Evolutionary conservation across 1,140 invertebrate genomes (phyloP), one percentile per base, ranked within the genome.

Genomic region (Hyles vespertilio): DNA sequence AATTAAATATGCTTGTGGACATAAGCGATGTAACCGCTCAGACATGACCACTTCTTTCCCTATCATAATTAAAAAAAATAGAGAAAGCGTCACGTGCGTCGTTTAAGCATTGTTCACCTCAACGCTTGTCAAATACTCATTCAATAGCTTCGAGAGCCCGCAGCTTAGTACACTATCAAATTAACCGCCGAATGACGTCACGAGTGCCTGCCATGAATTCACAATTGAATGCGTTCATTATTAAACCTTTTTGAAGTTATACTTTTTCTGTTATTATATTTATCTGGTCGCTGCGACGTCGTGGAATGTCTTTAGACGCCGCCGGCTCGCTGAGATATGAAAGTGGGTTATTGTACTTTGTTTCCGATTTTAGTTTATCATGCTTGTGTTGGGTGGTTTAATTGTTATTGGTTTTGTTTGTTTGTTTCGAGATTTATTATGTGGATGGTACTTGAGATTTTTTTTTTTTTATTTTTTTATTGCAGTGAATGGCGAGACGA

Each of bases 201-300:
- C 59, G 56, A 70, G 71, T 64, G 67, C 55, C 62, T 59, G 62
- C 56, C 63, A 61, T 65, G 67, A 71, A 74, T 75, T 71, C 63
- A 74, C 72, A 72, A 72, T 76, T 68, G 69, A 73, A 77, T 77
- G 62, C 52, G 65, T 79, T 81, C 72, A 64, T 77, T 77, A 81
- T 73, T 78, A 65, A 61, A 61, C 40, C 62, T 55, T 70, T 69
- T 72, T 22, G 22, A 22, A 22, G 22, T 22, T 22, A 22, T 22
- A 22, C 22, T 22, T 70, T 63, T 69, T 69, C 63, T 72, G 36
- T 51, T 58, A 46, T 61, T 47, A 59, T 47, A 48, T 57, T 49
- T 69, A 72, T 66, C 56, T 59, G 59, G 54, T 58, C 59, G 62
- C 63, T 56, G 63, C 65, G 56, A 53, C 56, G 65, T 64, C 61